Evolutionary conservation across 2,888 invertebrate genomes (phyloP), one percentile per base, ranked within the genome.

Genomic region (Trimorus sp.): DNA sequence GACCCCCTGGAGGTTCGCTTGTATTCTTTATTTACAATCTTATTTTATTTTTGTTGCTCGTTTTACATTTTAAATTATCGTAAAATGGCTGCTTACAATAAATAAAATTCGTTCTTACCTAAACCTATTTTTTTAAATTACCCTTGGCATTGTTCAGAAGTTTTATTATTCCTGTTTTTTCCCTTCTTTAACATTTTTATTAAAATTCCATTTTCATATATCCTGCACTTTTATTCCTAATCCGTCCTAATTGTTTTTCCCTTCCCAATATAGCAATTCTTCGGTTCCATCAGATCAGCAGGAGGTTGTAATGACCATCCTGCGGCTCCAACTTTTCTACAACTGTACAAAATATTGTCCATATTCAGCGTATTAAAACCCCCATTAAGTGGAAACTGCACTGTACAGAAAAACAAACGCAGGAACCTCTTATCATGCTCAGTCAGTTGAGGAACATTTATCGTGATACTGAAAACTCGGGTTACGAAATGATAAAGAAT

Each of bases 1-100:
- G 70, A 76, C 63, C 37, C 69, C 12, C 38, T 80, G 8, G 79
- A 75, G 69, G 79, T 79, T 74, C 37, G 12, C 16, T 36, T 16
- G 12, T 16, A 16, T 5, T 26, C 36, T 12, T 12, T 51, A 8
- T 16, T 56, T 40, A 40, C 11, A 9, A 40, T 40, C 38, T 38
- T 40, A 40, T 40, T 40, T 6, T 40, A 40, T 40, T 40, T 40
- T 26, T 26, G 26, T 26, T 26, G 26, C 26, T 26, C 26, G 26
- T 26, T 26, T 26, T 26, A 26, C 26, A 26, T 26, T 26, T 26
- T 26, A 26, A n/a, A n/a, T n/a, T n/a, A n/a, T n/a, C n/a, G n/a
- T n/a, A n/a, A n/a, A n/a, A n/a, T n/a, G n/a, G n/a, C n/a, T n/a
- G n/a, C n/a, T n/a, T n/a, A n/a, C n/a, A n/a, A 38, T 38, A 38